Base-by-base conservation (phyloP, 2,797 vertebrate genomes). In the Falco rusticolus region DNA sequence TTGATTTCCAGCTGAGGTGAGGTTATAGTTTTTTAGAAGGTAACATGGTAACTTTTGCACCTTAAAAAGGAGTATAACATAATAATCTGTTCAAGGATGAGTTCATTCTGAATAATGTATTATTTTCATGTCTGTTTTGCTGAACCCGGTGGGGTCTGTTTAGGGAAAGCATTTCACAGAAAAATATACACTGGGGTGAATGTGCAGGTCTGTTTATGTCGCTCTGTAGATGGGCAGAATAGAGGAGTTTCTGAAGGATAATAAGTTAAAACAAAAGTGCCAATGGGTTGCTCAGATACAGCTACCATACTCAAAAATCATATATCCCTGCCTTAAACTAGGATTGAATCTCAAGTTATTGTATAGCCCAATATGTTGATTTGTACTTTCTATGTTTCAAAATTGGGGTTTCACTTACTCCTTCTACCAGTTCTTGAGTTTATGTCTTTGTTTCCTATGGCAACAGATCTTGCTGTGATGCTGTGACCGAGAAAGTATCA, bases 391-490 rank as follows among this genome's bases (percentile, higher is more conserved):
- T 75, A 8, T 56, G 5, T 77, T 63, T 69, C 39, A 69, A 54
- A 92, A 91, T 43, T 29, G 43, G 6, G 5, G 20, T 87, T 89
- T 94, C 16, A 56, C 78, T 89, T 83, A 69, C 9, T 85, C 24
- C 26, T 83, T 69, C 60, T 90, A 34, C 54, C 25, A 56, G 0
- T 81, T 87, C 22, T 39, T n/a, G 57, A 80, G 59, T 93, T 89
- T 87, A 34, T 89, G 61, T 69, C 48, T 79, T 75, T 3, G 3
- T 96, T 94, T 96, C 69, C 90, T 82, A 88, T 96, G 65, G 94
- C 93, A 97, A 96, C 93, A 89, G 90, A 86, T 84, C 91, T 94
- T 75, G 83, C 53, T 92, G 57, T 89, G 75, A 45, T 75, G 83
- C 53, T 92, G 57, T 89, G 75, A 45, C 79, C 71, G 86, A 84